Conservation (phyloP, 1,140 invertebrate genomes). For the Sipha flava region DNA sequence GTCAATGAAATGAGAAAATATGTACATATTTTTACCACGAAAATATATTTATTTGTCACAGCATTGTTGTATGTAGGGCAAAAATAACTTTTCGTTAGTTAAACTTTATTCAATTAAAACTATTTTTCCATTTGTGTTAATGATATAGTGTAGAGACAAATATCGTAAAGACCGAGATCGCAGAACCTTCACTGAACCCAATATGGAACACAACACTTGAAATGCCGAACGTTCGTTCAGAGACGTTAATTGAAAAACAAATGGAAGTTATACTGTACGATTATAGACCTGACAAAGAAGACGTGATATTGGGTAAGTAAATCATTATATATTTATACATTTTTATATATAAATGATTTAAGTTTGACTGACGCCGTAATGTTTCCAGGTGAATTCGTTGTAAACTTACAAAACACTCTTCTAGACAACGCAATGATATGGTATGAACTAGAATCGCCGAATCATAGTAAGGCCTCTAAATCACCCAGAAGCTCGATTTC, state of each 20-base stretch:
- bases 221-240: conserved; percentile 65
- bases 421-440: conserved; percentile 76
- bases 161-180: conserved; percentile 67
- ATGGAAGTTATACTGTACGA: conserved; percentile 85
- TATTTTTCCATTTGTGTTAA: no score
- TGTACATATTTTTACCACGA: no score
- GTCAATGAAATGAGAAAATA: no score
- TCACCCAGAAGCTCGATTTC: conserved; percentile 67
- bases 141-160: conserved; percentile 63
- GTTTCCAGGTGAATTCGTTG: conserved; percentile 57
- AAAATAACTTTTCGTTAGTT: no score
- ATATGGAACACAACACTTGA: conserved; percentile 85
- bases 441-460: conserved; percentile 75
- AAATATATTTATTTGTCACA: no score
- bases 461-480: conserved; percentile 53
- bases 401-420: conserved; percentile 71
- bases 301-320: conserved; percentile 61
- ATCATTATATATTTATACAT: no score
- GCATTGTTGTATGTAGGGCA: no score
- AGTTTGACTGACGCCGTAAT: no score
- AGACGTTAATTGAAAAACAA: conserved; percentile 65
- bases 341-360: no score
- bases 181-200: conserved; percentile 71
- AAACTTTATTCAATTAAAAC: no score
- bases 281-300: conserved; percentile 68